Conservation (phyloP, 2,113 vertebrate species). For the Podilymbus podiceps region DNA sequence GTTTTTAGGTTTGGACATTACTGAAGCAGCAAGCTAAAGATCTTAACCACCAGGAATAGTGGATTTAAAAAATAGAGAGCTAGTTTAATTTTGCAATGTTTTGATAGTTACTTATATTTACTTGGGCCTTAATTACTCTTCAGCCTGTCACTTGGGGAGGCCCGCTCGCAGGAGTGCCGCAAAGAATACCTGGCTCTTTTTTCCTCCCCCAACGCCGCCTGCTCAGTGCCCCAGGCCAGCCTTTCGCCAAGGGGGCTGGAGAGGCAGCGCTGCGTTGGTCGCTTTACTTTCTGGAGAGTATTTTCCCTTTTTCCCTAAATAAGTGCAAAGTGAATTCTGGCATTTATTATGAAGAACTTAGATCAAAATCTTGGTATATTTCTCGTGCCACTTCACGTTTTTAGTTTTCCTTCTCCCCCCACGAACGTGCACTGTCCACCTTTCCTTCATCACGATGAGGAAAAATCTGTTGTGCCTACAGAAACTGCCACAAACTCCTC, state of each 20-base stretch:
- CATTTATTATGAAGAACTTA: not conserved
- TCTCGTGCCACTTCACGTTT: fast-evolving
- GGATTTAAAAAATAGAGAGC: not conserved
- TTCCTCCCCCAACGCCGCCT: not conserved
- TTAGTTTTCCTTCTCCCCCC: not conserved
- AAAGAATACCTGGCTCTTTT: not conserved
- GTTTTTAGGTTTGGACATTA: not conserved
- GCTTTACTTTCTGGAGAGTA: not conserved
- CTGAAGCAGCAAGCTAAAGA: not conserved
- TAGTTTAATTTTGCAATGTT: not conserved
- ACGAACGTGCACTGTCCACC: too few species aligned
- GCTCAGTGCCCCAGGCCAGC: not conserved
- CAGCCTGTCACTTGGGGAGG: not conserved
- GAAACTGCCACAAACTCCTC: not conserved
- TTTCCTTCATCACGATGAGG: not conserved
- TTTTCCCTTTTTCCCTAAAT: not conserved
- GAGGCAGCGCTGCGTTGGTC: not conserved
- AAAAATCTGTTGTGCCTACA: not conserved
- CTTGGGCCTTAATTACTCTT: not conserved
- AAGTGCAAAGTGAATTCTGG: not conserved
- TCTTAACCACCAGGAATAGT: not conserved
- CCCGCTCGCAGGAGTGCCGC: not conserved
- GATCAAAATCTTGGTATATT: not conserved
- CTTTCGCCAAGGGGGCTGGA: not conserved
- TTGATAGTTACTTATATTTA: not conserved